Evolutionary conservation across 2,797 vertebrate species (phyloP), one percentile per base, ranked within the genome.

Genomic region (Crenuchus spilurus): DNA sequence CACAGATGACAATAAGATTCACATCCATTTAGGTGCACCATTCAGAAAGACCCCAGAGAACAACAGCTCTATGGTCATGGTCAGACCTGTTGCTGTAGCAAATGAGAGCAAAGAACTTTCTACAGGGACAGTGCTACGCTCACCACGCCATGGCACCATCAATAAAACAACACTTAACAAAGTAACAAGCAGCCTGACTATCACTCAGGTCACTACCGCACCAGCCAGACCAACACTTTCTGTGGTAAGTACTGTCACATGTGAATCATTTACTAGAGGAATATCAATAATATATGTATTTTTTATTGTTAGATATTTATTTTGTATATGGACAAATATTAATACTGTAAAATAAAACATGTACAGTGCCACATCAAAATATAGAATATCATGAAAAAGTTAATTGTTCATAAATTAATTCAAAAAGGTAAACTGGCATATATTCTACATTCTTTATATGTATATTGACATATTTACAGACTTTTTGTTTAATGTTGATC

Each of bases 1-100:
- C 46, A 97, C 95, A 1, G 97, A 99, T 1, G 96, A 99, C 84
- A 99, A 97, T 84, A 99, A 97, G 88, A 99, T 98, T 82, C 97
- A 98, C 79, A 98, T 99, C 86, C 97, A 99, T 82, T 83, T 98
- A 39, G 96, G 96, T 4, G 88, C 94, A 46, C 94, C 94, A 82
- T 93, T 94, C 60, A 94, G 94, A 75, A 89, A 92, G 46, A 84
- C 90, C 30, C 79, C 85, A 0, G 72, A 65, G 33, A 74, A 86
- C 1, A 86, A 82, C 2, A 86, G 86, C 37, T 92, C 95, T 1
- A 90, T 95, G 60, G 94, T 97, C 84, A 94, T 94, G 0, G 92
- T 96, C 55, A 92, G 95, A 42, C 95, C 96, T 0, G 79, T 94
- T 74, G 84, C 84, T 48, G 39, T 92, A 49, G 84, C 86, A 16